Evolutionary conservation across 53 echinoderm and acorn worm species (phyloP), one percentile per base, ranked within the genome.

Genomic region (Pentamera pediparva): DNA sequence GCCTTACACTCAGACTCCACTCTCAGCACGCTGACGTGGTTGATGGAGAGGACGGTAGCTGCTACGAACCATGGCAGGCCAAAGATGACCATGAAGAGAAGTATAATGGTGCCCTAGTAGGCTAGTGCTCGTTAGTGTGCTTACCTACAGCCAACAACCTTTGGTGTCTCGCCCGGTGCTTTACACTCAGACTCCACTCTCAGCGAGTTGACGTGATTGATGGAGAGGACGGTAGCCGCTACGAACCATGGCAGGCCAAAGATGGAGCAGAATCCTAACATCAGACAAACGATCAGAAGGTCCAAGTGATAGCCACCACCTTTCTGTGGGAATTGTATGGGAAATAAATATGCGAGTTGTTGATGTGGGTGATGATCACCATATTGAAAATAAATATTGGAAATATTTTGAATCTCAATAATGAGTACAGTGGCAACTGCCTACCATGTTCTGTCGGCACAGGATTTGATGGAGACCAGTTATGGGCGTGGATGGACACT

Each of bases 241-340:
- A 93, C 93, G 51, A 93, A 93, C 93, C 93, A 93, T 0, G 93
- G 93, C 51, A 93, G 81, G 31, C 93, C 93, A 48, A 93, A 72
- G 41, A 92, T 55, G 19, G 92, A 86, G 75, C 93, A 89, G 19
- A 93, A 35, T 34, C 83, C 89, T 72, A 93, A 59, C 69, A 93
- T 69, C 26, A 89, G 25, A 21, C 85, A 87, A 20, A 93, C 93
- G 5, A 93, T 77, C 29, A 89, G 33, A 17, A 93, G 72, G 37
- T 93, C 93, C 3, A 93, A 62, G 81, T 93, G 93, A 56, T 89
- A 93, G 57, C 89, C 93, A 34, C 89, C 83, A 54, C 93, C 93
- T 93, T 93, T 93, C 93, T 93, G 74, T 56, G 18, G 8, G 37
- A 54, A 30, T 27, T 31, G 25, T 30, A 40, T 11, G 29, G 29